Evolutionary conservation across 2,888 invertebrate species (phyloP).

Genomic region (Julus scanicus): DNA sequence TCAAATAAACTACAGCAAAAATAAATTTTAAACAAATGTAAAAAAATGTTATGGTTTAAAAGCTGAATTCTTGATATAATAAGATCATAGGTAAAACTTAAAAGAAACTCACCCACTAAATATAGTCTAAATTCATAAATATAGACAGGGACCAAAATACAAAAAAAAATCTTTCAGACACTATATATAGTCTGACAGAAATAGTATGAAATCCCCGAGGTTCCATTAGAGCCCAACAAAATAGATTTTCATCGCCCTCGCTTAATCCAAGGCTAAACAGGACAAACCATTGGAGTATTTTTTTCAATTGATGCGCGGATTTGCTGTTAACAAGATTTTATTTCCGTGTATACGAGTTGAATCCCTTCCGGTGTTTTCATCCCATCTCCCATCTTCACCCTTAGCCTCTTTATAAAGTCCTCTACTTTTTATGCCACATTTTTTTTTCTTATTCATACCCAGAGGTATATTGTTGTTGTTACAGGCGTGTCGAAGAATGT

Average conservation of each 20-base stretch:
- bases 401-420: slow-evolving; percentile 6
- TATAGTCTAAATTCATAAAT: too few relatives aligned
- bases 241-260: not conserved
- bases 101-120: too few relatives aligned
- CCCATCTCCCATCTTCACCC: not conserved
- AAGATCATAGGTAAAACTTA: too few relatives aligned
- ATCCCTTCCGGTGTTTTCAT: not conserved
- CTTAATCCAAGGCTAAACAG: not conserved
- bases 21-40: too few relatives aligned
- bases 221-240: too few relatives aligned
- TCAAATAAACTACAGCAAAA: too few relatives aligned
- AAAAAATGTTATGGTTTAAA: too few relatives aligned
- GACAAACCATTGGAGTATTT: not conserved
- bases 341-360: not conserved
- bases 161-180: too few relatives aligned
- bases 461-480: not conserved
- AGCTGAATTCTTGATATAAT: too few relatives aligned
- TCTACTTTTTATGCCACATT: not conserved
- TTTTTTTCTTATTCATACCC: not conserved
- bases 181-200: too few relatives aligned
- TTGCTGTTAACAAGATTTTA: not conserved
- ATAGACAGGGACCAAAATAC: too few relatives aligned
- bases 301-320: not conserved
- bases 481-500: not conserved
- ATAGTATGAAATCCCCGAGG: too few relatives aligned